Percentiles rank a stretch among this genome's conserved stretches.
phyloP scores from a whole-genome alignment of 2,888 invertebrate genomes.

The Pristionchus mayeri region DNA sequence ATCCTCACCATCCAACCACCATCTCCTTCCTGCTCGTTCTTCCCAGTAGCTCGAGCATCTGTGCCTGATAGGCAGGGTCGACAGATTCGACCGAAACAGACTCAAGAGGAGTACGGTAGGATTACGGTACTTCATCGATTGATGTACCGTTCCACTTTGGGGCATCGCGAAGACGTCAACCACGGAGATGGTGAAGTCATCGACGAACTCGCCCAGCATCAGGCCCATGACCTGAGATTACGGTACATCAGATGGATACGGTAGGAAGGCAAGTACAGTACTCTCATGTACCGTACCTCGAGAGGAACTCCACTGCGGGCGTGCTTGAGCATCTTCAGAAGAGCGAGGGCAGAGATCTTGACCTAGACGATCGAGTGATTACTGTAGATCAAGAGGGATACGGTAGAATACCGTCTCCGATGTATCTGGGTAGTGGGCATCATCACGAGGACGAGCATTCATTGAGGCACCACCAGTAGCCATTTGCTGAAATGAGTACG shows the following conservation, averaged over 20 bases:
- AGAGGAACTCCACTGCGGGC: conserved; percentile 84
- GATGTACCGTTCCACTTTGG: conserved; percentile 80
- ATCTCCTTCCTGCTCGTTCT: conserved; percentile 60
- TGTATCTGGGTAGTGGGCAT: conserved; percentile 92
- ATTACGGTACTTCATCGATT: neutral
- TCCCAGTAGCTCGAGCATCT: conserved; percentile 61
- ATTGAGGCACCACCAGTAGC: neutral
- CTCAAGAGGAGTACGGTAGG: conserved; percentile 15
- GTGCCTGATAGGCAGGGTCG: conserved; percentile 65
- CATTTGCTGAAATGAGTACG: conserved; percentile 39
- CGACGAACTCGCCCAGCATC: conserved; percentile 95
- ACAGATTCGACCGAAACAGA: conserved; percentile 66
- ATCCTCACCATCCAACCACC: conserved; percentile 62
- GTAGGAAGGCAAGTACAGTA: neutral
- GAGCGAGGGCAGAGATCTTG: conserved; percentile 89
- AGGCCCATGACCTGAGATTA: conserved; percentile 90
- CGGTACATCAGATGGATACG: neutral
- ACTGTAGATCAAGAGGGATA: neutral
- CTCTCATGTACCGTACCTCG: conserved; percentile 60
- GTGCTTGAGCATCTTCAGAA: conserved; percentile 98
- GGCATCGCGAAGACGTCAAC: conserved; percentile 99
- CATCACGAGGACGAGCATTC: conserved; percentile 51
- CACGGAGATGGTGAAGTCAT: conserved; percentile 98
- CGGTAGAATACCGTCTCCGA: conserved; percentile 85
- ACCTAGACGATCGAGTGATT: conserved; percentile 76